Conservation (phyloP, 1,140 invertebrate genomes). For the Ceratosolen fusciceps region DNA sequence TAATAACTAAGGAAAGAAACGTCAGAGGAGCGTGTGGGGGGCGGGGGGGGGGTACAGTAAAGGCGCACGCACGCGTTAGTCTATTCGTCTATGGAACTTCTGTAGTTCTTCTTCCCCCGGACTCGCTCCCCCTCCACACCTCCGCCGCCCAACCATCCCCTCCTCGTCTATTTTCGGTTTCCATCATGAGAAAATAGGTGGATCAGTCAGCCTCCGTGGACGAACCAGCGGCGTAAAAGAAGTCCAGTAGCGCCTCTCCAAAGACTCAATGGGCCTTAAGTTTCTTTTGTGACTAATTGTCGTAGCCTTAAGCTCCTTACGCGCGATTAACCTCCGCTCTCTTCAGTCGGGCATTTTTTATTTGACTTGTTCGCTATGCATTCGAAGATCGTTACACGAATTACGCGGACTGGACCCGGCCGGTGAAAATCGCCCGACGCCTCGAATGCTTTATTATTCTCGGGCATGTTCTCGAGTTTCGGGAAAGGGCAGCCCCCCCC, state of each 20-base stretch:
- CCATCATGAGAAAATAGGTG: conserved; percentile 5
- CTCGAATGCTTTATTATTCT: neutral
- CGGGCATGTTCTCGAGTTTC: neutral
- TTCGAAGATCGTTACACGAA: neutral
- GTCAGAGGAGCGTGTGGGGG: conserved; percentile 30
- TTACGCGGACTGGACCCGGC: neutral
- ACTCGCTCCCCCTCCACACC: too few species aligned
- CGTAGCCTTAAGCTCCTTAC: conserved; percentile 32
- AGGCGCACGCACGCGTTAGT: neutral
- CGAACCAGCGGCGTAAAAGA: neutral
- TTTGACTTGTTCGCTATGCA: neutral
- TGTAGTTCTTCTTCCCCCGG: too few species aligned
- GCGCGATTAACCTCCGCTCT: conserved; percentile 22
- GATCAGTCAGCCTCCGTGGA: neutral
- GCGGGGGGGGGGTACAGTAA: too few species aligned
- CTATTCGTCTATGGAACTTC: neutral
- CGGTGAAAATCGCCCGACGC: neutral
- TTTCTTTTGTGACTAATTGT: conserved; percentile 31
- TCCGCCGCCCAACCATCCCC: too few species aligned
- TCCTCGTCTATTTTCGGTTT: neutral
- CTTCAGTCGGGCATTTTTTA: neutral
- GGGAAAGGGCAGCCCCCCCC: too few species aligned
- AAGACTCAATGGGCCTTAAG: neutral
- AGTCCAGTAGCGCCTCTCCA: neutral
- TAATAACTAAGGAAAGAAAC: conserved; percentile 21